Evolutionary conservation across 2,797 vertebrate species (phyloP), one percentile per base, ranked within the genome.

Genomic region (Babyrousa celebensis): DNA sequence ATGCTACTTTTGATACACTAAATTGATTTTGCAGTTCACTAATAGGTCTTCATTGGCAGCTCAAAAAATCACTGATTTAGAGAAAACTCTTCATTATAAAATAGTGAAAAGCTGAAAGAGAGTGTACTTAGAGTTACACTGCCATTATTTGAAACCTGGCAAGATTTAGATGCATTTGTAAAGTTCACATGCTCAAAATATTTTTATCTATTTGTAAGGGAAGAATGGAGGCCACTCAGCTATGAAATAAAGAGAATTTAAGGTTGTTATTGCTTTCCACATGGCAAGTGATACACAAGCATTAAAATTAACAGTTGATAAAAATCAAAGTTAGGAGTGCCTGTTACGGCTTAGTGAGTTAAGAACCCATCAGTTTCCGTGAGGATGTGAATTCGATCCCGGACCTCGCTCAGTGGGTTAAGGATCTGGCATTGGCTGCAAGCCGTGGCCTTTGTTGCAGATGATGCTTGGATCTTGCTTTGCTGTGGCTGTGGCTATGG

Each of bases 161-260:
- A 92, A 77, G 91, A 91, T 74, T 89, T 95, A 92, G 84, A 85
- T 85, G 32, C 23, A 52, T 43, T 84, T 85, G 27, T 89, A 88
- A 75, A 63, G 18, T 85, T 85, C 15, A 85, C 48, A 78, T n/a
- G 93, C 63, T 87, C 25, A 78, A 83, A 96, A 91, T 85, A 84
- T 77, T 94, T 77, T 80, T 75, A 52, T 92, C 32, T 93, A 29
- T 87, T 86, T 87, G 11, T 84, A 68, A 91, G 32, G 71, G 32
- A 74, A 88, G 21, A 85, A 88, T 85, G 67, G 60, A 94, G 60
- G 40, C 40, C 12, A 80, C 68, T 84, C n/a, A 85, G 23, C 65
- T 96, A 77, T 77, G 43, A 92, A 40, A 32, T 70, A 74, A 67
- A 93, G 65, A 79, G 17, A 85, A 70, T 80, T 89, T 85, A 86